phyloP scores from a whole-genome alignment of 2,888 invertebrate genomes.

The Theretra japonica region DNA sequence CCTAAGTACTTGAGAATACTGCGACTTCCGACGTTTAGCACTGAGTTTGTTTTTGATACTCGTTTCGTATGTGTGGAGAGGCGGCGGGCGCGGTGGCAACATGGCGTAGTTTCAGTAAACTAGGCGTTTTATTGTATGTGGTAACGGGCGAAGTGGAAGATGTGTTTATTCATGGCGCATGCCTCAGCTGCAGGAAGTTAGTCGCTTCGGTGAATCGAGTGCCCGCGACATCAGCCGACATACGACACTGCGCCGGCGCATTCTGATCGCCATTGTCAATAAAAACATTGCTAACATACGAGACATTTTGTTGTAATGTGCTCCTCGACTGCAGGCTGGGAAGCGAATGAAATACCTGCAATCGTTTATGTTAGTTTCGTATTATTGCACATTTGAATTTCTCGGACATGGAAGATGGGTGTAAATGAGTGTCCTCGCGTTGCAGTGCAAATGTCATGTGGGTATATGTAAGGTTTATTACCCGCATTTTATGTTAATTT shows the following conservation, averaged over 20 bases:
- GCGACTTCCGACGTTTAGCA: constrained; percentile 45
- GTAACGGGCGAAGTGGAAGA: constrained; percentile 53
- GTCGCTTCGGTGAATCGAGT: constrained; percentile 71
- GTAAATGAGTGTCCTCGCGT: constrained; percentile 65
- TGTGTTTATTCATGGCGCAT: constrained; percentile 75
- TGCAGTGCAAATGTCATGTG: constrained; percentile 66
- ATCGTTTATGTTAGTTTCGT: constrained; percentile 18
- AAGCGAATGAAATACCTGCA: constrained; percentile 9
- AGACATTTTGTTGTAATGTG: constrained; percentile 17
- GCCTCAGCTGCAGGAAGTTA: constrained; percentile 73
- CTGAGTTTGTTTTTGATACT: constrained; percentile 30
- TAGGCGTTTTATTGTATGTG: constrained; percentile 45
- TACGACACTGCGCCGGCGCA: constrained; percentile 58
- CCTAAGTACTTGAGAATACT: constrained; percentile 59
- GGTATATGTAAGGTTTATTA: constrained; percentile 71
- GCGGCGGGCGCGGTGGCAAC: constrained; percentile 13
- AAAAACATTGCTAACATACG: constrained; percentile 37
- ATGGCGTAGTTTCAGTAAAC: constrained; percentile 41
- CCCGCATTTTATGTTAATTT: constrained; percentile 76
- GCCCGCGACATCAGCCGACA: constrained; percentile 59
- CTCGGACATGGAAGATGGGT: constrained; percentile 50
- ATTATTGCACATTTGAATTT: constrained; percentile 49
- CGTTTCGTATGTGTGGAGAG: constrained; percentile 15
- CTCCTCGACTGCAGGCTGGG: background rate
- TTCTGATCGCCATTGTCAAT: constrained; percentile 53